Evolutionary conservation across 1,140 invertebrate species (phyloP).

Genomic region (Cydia fagiglandana): DNA sequence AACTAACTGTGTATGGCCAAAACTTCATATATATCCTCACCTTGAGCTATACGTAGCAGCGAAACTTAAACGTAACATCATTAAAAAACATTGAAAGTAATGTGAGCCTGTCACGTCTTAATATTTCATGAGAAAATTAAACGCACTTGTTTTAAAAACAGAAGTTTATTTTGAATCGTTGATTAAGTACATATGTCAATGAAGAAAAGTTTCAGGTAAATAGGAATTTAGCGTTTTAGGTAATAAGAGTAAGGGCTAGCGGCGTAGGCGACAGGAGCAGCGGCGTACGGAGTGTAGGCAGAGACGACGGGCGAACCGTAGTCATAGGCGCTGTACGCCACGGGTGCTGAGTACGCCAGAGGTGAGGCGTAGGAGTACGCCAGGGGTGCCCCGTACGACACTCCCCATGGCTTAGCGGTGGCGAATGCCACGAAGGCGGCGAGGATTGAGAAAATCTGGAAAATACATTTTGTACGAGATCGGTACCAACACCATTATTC

Average conservation of each 20-base stretch:
- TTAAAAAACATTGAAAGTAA: conserved; percentile 17
- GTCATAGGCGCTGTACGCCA: conserved; percentile 12
- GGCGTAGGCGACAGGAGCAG: conserved; percentile 28
- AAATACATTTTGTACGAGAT: background rate
- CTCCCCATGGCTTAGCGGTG: conserved; percentile 26
- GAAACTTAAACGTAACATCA: background rate
- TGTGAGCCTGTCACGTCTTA: background rate
- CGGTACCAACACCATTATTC: too few relatives aligned
- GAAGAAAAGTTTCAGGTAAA: background rate
- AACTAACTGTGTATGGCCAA: conserved; percentile 7
- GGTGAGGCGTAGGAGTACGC: conserved; percentile 23
- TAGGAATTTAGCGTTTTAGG: conserved; percentile 23
- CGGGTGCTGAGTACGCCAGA: conserved; percentile 32
- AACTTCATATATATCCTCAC: conserved; percentile 15
- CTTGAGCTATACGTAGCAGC: conserved; percentile 9
- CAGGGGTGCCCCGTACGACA: conserved; percentile 26
- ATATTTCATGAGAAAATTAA: background rate
- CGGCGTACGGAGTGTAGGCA: conserved; percentile 18
- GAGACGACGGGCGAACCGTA: conserved; percentile 24
- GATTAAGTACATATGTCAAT: background rate
- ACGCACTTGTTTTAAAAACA: conserved; percentile 24
- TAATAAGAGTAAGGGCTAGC: conserved; percentile 38
- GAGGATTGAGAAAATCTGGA: conserved; percentile 4
- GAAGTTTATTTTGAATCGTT: background rate
- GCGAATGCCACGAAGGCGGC: conserved; percentile 27